Conservation (phyloP, 2,888 invertebrate species). For the Limnephilus rhombicus region DNA sequence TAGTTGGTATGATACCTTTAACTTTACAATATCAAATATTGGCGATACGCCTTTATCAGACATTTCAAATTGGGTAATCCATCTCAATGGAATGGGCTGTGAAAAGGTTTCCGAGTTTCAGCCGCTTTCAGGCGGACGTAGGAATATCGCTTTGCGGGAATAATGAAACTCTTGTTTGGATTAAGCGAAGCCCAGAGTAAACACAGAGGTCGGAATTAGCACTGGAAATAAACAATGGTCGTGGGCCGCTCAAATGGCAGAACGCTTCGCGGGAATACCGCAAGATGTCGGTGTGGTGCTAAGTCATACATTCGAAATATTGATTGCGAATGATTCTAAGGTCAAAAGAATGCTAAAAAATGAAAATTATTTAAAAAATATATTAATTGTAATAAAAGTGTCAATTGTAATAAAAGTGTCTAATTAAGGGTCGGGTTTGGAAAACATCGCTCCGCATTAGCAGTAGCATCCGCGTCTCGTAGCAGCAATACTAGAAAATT, state of each 20-base stretch:
- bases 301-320: background rate
- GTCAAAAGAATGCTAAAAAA: background rate
- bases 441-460: too few relatives aligned
- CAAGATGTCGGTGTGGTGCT: background rate
- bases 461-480: too few relatives aligned
- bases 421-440: too few relatives aligned
- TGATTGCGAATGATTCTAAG: background rate
- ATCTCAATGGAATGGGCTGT: background rate
- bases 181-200: slow-evolving; percentile 48
- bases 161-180: slow-evolving; percentile 50
- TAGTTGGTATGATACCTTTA: background rate
- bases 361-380: background rate
- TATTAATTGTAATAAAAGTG: too few relatives aligned
- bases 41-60: background rate
- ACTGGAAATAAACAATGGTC: slow-evolving; percentile 47
- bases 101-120: background rate
- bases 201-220: slow-evolving; percentile 61
- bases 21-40: background rate
- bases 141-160: slow-evolving; percentile 20
- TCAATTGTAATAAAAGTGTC: too few relatives aligned
- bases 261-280: slow-evolving; percentile 6
- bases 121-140: background rate
- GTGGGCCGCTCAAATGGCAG: slow-evolving; percentile 31
- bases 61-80: background rate
- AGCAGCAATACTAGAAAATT: too few relatives aligned